Conservation (phyloP, 2,888 invertebrate genomes). For the Plutella xylostella region DNA sequence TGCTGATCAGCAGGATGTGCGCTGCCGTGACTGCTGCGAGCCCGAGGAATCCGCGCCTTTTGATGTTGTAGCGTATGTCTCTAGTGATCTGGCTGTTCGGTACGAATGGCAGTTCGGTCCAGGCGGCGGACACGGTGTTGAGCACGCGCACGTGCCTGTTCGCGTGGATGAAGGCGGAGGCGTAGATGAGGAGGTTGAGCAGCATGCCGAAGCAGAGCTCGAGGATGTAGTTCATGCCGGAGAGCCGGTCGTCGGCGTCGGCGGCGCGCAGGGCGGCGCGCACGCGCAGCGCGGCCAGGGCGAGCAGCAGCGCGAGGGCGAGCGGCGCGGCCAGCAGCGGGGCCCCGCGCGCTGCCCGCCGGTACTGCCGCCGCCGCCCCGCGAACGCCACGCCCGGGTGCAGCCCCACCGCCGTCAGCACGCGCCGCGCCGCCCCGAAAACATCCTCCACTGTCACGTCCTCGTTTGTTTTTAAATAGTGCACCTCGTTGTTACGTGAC, state of each 20-base stretch:
- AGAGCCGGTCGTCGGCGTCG: conserved; percentile 31
- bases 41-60: conserved; percentile 21
- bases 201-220: conserved; percentile 30
- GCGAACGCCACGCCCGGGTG: too few relatives aligned
- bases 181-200: conserved; percentile 31
- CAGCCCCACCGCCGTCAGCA: conserved; percentile 29
- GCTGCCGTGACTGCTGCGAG: conserved; percentile 22
- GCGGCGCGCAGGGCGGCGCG: conserved; percentile 25
- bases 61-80: conserved; percentile 28
- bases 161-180: conserved; percentile 32
- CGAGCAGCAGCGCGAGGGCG: conserved; percentile 25
- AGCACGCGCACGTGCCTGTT: conserved; percentile 35
- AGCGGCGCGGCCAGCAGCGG: conserved; percentile 31
- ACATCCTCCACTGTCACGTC: not conserved
- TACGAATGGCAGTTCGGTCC: conserved; percentile 24
- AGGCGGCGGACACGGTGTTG: conserved; percentile 30
- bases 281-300: conserved; percentile 33
- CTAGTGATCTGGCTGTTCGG: conserved; percentile 24
- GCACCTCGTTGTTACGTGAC: too few relatives aligned
- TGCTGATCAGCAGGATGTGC: conserved; percentile 34
- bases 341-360: too few relatives aligned
- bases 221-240: conserved; percentile 42
- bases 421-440: conserved; percentile 32
- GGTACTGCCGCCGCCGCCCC: too few relatives aligned
- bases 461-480: not conserved